phyloP scores from a whole-genome alignment of 2,113 vertebrate genomes.

The Theristicus caerulescens region DNA sequence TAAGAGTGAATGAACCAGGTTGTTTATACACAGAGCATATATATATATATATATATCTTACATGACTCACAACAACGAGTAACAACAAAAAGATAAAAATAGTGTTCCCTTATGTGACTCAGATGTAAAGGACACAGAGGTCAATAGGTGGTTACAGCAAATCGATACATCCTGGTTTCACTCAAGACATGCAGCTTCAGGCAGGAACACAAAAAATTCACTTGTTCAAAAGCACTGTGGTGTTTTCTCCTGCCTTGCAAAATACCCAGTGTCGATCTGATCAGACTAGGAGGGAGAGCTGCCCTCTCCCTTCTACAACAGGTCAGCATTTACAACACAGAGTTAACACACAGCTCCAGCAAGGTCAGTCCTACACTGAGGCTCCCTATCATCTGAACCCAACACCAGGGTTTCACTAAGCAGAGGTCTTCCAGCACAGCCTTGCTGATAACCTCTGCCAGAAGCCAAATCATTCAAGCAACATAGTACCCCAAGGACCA shows the following conservation, averaged over 20 bases:
- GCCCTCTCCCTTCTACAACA: background rate
- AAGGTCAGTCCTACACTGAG: background rate
- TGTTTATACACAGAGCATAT: background rate
- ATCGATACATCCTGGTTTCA: constrained; percentile 12
- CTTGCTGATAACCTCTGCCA: constrained; percentile 26
- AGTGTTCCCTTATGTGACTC: background rate
- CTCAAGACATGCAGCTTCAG: constrained; percentile 14
- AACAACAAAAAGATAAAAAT: background rate
- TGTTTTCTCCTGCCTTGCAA: constrained; percentile 6
- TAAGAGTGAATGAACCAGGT: background rate
- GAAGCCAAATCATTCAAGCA: constrained; percentile 25
- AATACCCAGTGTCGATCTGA: background rate
- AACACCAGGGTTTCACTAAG: background rate
- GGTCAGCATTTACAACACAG: background rate
- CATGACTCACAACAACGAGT: background rate
- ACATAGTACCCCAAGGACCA: constrained; percentile 23
- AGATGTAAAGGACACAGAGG: constrained; percentile 23
- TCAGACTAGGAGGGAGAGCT: background rate
- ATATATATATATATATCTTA: background rate
- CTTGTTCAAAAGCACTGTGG: constrained; percentile 8
- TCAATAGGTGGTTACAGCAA: constrained; percentile 56
- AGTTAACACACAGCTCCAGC: background rate
- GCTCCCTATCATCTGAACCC: background rate
- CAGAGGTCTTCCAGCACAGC: background rate
- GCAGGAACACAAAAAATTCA: background rate